Conservation (phyloP, 2,113 vertebrate species). For the Proterorhinus semilunaris region DNA sequence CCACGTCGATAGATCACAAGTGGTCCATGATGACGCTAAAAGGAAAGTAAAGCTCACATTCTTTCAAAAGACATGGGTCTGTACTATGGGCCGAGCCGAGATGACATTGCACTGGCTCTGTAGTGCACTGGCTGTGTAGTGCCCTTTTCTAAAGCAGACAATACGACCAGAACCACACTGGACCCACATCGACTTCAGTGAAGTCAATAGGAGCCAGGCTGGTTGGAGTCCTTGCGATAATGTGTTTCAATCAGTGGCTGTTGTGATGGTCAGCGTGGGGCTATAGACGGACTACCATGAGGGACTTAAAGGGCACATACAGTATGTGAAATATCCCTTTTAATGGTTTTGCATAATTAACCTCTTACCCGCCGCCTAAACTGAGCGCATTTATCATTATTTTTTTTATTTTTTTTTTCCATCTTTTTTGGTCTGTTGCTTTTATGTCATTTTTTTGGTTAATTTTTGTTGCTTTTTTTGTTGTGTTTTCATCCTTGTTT, state of each 20-base stretch:
- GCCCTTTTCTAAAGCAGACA: not conserved
- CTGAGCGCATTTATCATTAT: no score
- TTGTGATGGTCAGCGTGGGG: not conserved
- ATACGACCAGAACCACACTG: not conserved
- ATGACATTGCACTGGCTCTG: not conserved
- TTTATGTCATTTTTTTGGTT: no score
- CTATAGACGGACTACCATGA: not conserved
- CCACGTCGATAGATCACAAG: not conserved
- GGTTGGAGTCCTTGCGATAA: not conserved
- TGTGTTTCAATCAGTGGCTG: not conserved
- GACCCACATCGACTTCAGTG: not conserved
- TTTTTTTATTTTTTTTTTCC: no score
- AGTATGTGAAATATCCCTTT: no score
- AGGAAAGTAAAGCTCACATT: not conserved
- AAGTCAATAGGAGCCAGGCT: slow-evolving; percentile 4
- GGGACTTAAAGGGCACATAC: no score
- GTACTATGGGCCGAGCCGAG: not conserved
- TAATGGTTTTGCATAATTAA: no score
- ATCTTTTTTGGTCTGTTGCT: no score
- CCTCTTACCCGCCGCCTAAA: no score
- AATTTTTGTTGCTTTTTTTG: no score
- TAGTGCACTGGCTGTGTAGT: not conserved
- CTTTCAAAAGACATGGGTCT: not conserved
- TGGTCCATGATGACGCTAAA: not conserved
- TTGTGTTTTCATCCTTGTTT: no score